These are phyloP conservation scores for Struthio camelus DNA, from an alignment of 2,113 vertebrate species.

Conservation along the genomic window DNA sequence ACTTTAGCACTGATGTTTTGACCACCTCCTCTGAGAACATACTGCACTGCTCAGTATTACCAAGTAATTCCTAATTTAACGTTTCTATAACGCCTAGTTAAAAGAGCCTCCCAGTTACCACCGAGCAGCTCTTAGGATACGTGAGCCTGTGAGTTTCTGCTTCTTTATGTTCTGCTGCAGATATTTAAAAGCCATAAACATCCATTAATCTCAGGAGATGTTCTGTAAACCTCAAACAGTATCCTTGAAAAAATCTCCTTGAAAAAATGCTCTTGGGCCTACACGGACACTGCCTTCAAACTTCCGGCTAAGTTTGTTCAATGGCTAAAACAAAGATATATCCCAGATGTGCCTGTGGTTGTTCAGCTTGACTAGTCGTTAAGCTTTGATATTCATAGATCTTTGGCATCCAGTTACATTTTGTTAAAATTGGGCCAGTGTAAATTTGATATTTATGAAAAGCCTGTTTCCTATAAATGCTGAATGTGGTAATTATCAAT, in stretches of 20 bases:
- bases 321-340: background rate
- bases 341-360: conserved; percentile 14
- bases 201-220: background rate
- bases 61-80: background rate
- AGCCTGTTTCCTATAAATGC: conserved; percentile 8
- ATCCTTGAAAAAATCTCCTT: background rate
- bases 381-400: conserved; percentile 44
- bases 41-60: background rate
- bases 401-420: conserved; percentile 42
- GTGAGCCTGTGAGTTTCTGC: background rate
- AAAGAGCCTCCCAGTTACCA: background rate
- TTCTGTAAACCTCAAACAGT: background rate
- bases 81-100: background rate
- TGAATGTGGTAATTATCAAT: conserved; percentile 30
- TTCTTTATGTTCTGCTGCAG: background rate
- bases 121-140: background rate
- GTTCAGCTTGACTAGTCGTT: conserved; percentile 62
- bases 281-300: conserved; percentile 9
- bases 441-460: conserved; percentile 62
- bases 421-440: conserved; percentile 61
- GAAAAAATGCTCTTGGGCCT: background rate
- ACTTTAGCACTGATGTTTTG: background rate
- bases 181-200: background rate
- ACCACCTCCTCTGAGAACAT: background rate
- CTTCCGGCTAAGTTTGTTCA: conserved; percentile 19